Evolutionary conservation across 64 coral and sea anemone genomes (phyloP), one percentile per base, ranked within the genome.

Genomic region (Montipora sp.): DNA sequence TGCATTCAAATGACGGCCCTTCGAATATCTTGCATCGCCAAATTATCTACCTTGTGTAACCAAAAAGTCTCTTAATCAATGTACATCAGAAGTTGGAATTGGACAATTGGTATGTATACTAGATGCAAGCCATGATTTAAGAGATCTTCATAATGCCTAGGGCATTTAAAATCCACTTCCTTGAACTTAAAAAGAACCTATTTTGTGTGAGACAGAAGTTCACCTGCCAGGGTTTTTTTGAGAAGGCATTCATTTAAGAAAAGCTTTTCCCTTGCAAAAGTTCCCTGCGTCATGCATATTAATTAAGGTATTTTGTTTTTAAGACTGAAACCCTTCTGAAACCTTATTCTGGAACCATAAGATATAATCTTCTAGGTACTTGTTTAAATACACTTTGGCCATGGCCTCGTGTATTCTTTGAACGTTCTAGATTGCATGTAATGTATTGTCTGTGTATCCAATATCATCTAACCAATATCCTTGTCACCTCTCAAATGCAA

Each of bases 361-460:
- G 3, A 71, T 20, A 36, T 9, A 60, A 67, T 70, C n/a, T 71
- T 49, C 46, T 49, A 5, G 65, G 49, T 50, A 57, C 53, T 15
- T 15, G 19, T 44, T 48, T 22, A 22, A 50, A 70, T 84, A 84
- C 36, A 81, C 8, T 16, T 5, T 80, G 77, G 18, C 19, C 48
- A 51, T 20, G 36, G n/a, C 24, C 3, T 11, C 23, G 7, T 20
- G 8, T 72, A 49, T 85, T 71, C 19, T 21, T 5, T 22, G 65
- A 22, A 51, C 45, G n/a, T 71, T 47, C 44, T 70, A 85, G 82
- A 85, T 85, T 85, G 82, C 82, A 85, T 85, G 82, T 51, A 85
- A 71, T 8, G 45, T 27, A 8, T 6, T 50, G 82, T 85, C 82
- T 85, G 16, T 71, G 8, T 22, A 71, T 27, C 82, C 82, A 85